These are phyloP conservation scores for Equus przewalskii DNA, from an alignment of 2,113 vertebrate species.

Conservation along the genomic window DNA sequence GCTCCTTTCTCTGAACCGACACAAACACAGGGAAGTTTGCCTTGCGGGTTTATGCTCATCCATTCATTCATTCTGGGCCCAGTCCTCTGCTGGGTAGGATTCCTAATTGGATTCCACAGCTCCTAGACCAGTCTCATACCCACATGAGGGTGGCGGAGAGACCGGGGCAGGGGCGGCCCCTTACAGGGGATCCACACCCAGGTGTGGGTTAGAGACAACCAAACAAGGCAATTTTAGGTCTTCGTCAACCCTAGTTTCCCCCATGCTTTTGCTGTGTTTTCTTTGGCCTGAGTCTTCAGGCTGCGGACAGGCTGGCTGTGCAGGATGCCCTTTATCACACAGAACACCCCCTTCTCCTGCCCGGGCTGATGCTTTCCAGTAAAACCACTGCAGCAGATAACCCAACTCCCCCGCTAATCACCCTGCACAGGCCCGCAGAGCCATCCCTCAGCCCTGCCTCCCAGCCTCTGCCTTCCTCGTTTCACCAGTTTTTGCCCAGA, in stretches of 20 bases:
- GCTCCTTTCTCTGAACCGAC: conserved; percentile 25
- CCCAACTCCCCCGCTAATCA: conserved; percentile 58
- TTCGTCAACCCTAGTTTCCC: not conserved
- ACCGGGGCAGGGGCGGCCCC: not conserved
- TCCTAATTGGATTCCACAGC: not conserved
- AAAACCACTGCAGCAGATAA: conserved; percentile 66
- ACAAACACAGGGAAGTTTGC: not conserved
- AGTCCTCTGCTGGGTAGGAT: not conserved
- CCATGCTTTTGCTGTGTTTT: not conserved
- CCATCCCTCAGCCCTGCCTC: not conserved
- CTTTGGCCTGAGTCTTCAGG: not conserved
- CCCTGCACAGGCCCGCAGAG: not conserved
- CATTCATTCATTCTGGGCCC: not conserved
- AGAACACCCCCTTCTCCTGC: not conserved
- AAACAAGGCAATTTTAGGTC: not conserved
- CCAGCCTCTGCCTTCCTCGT: not conserved
- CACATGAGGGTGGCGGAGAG: not conserved
- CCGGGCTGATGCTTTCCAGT: not conserved
- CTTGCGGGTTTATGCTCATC: not conserved
- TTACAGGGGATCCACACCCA: not conserved
- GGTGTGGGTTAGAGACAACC: not conserved
- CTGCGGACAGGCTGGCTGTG: not conserved
- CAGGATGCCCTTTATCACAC: conserved; percentile 54
- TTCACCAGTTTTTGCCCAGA: not conserved
- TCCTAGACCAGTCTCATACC: not conserved